Percentiles rank a stretch among this genome's conserved stretches.
Conservation (phyloP, 1,140 invertebrate species). For the Pseudobourletiella spinata region DNA sequence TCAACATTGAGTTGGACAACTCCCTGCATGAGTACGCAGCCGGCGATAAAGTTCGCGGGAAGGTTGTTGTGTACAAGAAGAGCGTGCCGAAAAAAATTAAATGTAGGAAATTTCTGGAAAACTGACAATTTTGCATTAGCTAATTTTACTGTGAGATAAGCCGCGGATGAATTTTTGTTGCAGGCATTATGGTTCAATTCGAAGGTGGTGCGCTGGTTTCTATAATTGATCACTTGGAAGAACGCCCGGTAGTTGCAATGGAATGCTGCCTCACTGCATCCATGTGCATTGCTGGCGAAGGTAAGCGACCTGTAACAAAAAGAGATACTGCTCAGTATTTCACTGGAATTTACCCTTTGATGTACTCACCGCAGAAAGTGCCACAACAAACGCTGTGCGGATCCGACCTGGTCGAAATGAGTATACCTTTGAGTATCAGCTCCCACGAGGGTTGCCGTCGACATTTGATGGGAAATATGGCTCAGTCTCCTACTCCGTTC, state of each 20-base stretch:
- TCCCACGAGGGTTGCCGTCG: neutral
- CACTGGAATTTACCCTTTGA: too few species aligned
- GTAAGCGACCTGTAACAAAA: too few species aligned
- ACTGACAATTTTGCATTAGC: neutral
- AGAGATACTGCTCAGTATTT: too few species aligned
- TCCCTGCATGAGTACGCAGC: neutral
- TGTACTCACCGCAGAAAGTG: neutral
- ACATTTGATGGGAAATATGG: neutral
- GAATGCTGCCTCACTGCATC: conserved; percentile 2
- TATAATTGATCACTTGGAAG: conserved; percentile 8
- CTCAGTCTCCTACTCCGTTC: neutral
- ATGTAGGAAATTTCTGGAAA: neutral
- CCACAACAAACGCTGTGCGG: neutral
- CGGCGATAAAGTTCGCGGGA: neutral
- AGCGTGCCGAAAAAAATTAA: neutral
- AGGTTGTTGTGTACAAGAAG: conserved; percentile 8
- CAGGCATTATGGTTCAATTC: neutral
- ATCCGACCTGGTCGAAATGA: neutral
- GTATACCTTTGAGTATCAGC: neutral
- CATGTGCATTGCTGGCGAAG: neutral
- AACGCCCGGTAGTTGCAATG: neutral
- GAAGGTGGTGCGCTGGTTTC: neutral
- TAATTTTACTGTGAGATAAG: neutral
- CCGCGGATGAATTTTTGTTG: too few species aligned
- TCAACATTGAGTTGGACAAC: conserved; percentile 1